phyloP scores from a whole-genome alignment of 1,140 invertebrate genomes.

The Drosophila novamexicana region DNA sequence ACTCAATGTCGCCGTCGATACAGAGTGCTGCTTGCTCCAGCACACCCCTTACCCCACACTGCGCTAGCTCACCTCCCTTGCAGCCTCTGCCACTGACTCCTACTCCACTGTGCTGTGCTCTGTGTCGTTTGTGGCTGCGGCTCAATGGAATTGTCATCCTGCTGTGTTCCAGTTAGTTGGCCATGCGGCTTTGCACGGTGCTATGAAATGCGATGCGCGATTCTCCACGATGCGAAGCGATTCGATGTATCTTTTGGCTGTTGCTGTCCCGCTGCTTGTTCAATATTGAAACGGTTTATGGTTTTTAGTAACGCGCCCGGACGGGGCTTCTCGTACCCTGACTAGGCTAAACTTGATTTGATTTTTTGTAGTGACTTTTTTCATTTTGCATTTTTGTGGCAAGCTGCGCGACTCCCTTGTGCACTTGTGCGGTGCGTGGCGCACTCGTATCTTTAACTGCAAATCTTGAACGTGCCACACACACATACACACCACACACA shows the following conservation, averaged over 20 bases:
- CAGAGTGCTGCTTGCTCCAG: conserved; percentile 17
- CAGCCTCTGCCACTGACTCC: neutral
- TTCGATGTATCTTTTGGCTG: conserved; percentile 70
- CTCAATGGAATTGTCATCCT: conserved; percentile 83
- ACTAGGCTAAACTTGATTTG: conserved; percentile 76
- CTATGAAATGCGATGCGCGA: neutral
- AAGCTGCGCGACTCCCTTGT: conserved; percentile 43
- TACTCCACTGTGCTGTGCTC: neutral
- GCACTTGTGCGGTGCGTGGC: conserved; percentile 77
- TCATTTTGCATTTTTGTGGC: conserved; percentile 52
- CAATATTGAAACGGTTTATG: conserved; percentile 80
- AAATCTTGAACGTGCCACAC: conserved; percentile 77
- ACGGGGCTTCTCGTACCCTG: conserved; percentile 15
- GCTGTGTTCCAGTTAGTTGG: conserved; percentile 81
- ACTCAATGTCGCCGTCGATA: conserved; percentile 62
- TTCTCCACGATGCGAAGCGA: conserved; percentile 45
- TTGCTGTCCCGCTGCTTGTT: conserved; percentile 64
- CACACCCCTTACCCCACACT: neutral
- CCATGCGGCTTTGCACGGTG: conserved; percentile 53
- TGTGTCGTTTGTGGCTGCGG: conserved; percentile 23
- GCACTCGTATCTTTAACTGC: conserved; percentile 76
- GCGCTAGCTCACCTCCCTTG: neutral
- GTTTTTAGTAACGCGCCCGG: conserved; percentile 68
- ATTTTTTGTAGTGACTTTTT: conserved; percentile 55
- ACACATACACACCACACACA: conserved; percentile 36